A percentile compares a stretch with the other conserved stretches of the same genome.
Evolutionary conservation across 2,888 invertebrate genomes (phyloP).

Genomic region (Drosophila siamana): DNA sequence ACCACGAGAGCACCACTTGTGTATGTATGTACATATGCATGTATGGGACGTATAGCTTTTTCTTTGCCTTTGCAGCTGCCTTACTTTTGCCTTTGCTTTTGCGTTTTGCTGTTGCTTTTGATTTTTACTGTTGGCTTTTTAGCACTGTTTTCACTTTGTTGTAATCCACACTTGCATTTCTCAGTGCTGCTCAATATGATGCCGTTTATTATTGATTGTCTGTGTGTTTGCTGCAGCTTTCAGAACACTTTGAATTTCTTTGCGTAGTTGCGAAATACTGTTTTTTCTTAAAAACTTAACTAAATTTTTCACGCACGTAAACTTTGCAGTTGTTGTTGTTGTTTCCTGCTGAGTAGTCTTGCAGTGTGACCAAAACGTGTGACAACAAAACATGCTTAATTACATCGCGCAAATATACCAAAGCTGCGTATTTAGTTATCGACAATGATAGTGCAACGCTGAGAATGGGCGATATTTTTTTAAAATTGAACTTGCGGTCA

Average conservation of each 20-base stretch:
- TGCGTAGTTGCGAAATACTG: slow-evolving; percentile 37
- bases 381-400: background rate
- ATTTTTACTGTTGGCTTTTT: slow-evolving; percentile 33
- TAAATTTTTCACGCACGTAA: slow-evolving; percentile 78
- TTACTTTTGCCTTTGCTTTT: slow-evolving; percentile 40
- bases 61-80: slow-evolving; percentile 24
- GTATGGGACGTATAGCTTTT: slow-evolving; percentile 38
- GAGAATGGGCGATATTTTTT: background rate
- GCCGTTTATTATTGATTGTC: slow-evolving; percentile 28
- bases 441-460: background rate
- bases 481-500: background rate
- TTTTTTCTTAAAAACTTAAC: slow-evolving; percentile 68
- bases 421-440: background rate
- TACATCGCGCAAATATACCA: background rate
- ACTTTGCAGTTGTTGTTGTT: slow-evolving; percentile 68
- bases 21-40: slow-evolving; percentile 43
- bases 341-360: slow-evolving; percentile 43
- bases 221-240: slow-evolving; percentile 56
- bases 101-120: slow-evolving; percentile 39
- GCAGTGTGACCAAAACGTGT: slow-evolving; percentile 33
- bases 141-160: slow-evolving; percentile 72
- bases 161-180: slow-evolving; percentile 43
- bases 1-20: slow-evolving; percentile 56
- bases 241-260: slow-evolving; percentile 34
- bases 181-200: slow-evolving; percentile 24